These are phyloP conservation scores for Nanger granti DNA, from an alignment of 2,113 vertebrate species.

Conservation along the genomic window DNA sequence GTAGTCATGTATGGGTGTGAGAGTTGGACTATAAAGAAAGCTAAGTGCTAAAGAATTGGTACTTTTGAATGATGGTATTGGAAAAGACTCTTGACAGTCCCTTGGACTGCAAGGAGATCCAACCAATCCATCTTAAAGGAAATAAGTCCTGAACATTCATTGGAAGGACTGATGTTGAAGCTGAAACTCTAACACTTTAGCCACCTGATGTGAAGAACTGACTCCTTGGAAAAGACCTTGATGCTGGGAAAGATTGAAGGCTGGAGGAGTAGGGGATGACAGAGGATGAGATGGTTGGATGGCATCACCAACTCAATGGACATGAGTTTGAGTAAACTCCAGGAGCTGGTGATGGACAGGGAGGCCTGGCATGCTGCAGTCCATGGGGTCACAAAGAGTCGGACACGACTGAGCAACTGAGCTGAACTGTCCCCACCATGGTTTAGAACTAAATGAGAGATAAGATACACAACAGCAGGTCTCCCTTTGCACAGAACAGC, in stretches of 20 bases:
- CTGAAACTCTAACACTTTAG: background rate
- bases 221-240: background rate
- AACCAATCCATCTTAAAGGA: background rate
- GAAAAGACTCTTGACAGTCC: background rate
- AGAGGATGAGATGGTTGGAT: background rate
- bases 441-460: background rate
- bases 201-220: background rate
- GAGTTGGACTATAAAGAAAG: background rate
- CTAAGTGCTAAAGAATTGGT: background rate
- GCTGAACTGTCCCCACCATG: background rate
- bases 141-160: background rate
- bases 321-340: background rate
- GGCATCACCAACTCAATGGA: background rate
- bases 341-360: background rate
- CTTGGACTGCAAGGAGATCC: background rate
- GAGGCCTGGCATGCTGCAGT: fast-evolving
- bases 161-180: background rate
- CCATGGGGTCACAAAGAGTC: background rate
- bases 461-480: background rate
- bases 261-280: background rate
- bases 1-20: background rate
- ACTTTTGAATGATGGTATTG: background rate
- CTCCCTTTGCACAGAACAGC: background rate
- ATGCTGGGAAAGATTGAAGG: background rate
- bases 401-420: background rate